Percentiles rank a stretch among this genome's conserved stretches.
phyloP scores from a whole-genome alignment of 2,888 invertebrate genomes.

The Erebia ligea region DNA sequence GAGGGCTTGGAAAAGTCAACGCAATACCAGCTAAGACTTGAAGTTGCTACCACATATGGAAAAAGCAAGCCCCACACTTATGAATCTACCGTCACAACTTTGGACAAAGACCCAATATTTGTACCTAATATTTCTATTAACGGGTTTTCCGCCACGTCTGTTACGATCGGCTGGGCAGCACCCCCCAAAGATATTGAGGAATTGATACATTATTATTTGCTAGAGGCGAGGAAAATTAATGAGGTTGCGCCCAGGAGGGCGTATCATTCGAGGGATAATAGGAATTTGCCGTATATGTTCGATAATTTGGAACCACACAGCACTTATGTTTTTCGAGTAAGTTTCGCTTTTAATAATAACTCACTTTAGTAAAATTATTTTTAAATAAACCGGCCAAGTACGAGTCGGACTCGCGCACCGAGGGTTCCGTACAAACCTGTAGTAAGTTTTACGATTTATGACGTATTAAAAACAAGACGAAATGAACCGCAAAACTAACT shows the following conservation, averaged over 20 bases:
- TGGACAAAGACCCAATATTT: slow-evolving; percentile 89
- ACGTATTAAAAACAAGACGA: too few species aligned
- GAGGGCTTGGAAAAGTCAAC: slow-evolving; percentile 85
- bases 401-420: too few species aligned
- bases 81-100: slow-evolving; percentile 79
- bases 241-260: slow-evolving; percentile 82
- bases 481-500: too few species aligned
- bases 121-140: slow-evolving; percentile 91
- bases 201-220: slow-evolving; percentile 89
- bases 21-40: slow-evolving; percentile 86
- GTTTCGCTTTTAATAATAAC: slow-evolving; percentile 4
- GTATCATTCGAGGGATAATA: slow-evolving; percentile 85
- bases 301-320: slow-evolving; percentile 90
- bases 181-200: slow-evolving; percentile 86
- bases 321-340: slow-evolving; percentile 90
- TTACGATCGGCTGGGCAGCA: slow-evolving; percentile 91
- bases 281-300: slow-evolving; percentile 90
- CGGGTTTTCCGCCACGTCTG: slow-evolving; percentile 86
- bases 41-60: slow-evolving; percentile 87
- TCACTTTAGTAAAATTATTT: too few species aligned
- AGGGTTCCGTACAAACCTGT: too few species aligned
- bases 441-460: too few species aligned
- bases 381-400: too few species aligned
- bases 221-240: slow-evolving; percentile 85
- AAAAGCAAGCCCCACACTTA: slow-evolving; percentile 78